phyloP scores from a whole-genome alignment of 2,113 vertebrate genomes.

The Galemys pyrenaicus region DNA sequence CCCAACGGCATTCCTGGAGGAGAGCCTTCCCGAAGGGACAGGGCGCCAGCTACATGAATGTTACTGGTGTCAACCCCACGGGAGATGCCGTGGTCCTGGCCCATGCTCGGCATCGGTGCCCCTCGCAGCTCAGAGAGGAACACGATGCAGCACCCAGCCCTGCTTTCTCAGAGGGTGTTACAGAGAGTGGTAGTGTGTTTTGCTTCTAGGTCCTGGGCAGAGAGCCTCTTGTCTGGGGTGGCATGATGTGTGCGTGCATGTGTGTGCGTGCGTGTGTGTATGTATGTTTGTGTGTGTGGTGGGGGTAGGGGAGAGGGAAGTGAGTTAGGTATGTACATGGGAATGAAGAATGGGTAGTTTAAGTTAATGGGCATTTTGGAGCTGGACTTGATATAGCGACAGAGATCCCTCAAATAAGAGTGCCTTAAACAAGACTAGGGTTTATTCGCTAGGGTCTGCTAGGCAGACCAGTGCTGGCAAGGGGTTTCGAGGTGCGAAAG shows the following conservation, averaged over 20 bases:
- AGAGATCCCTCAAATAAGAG: background rate
- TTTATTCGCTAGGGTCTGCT: background rate
- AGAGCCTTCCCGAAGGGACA: background rate
- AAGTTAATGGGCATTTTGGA: background rate
- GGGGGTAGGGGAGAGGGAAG: too few relatives aligned
- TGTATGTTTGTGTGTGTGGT: fast-evolving
- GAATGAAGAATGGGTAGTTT: background rate
- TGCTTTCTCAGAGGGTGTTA: background rate
- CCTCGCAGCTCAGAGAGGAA: background rate
- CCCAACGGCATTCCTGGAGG: background rate
- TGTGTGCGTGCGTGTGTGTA: background rate
- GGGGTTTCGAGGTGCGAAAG: background rate
- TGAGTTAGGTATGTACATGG: background rate
- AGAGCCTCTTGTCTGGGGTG: background rate
- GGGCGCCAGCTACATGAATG: background rate
- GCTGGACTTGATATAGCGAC: background rate
- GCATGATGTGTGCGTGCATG: too few relatives aligned
- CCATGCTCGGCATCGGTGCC: background rate
- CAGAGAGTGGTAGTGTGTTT: background rate
- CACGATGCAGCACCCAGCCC: fast-evolving
- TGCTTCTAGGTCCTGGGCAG: background rate
- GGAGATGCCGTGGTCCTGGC: background rate
- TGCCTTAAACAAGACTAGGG: background rate
- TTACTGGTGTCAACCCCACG: background rate
- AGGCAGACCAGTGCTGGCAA: background rate